These are phyloP conservation scores for Agrypnia vestita DNA, from an alignment of 1,140 invertebrate species.

Conservation along the genomic window DNA sequence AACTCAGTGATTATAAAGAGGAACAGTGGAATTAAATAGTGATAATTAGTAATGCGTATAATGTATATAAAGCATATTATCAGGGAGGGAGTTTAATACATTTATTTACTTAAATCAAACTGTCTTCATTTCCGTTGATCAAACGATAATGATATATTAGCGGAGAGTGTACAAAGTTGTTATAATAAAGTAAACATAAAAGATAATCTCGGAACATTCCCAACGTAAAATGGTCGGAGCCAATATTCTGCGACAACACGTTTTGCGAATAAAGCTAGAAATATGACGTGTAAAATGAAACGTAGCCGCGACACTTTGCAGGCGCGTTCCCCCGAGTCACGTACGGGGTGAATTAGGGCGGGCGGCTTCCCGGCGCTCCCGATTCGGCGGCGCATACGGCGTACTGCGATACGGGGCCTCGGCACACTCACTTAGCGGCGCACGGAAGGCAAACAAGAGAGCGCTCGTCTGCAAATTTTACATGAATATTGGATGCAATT, in stretches of 20 bases:
- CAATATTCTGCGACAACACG: background rate
- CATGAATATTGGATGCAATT: conserved; percentile 36
- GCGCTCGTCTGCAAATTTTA: conserved; percentile 25
- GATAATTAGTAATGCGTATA: no score
- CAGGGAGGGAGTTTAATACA: no score
- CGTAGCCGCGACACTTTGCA: conserved; percentile 4
- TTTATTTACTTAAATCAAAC: no score
- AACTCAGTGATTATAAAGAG: no score
- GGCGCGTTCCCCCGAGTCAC: conserved; percentile 18
- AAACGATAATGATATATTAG: no score
- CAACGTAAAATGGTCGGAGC: background rate
- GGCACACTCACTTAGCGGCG: conserved; percentile 31
- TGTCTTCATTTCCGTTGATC: no score
- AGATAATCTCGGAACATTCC: no score
- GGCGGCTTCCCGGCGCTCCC: conserved; percentile 23
- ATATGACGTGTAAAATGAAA: conserved; percentile 19
- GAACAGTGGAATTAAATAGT: no score
- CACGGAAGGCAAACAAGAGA: conserved; percentile 27
- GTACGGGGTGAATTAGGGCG: conserved; percentile 1
- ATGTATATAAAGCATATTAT: no score
- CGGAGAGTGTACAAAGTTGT: no score
- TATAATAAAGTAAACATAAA: no score
- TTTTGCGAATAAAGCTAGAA: conserved; percentile 9
- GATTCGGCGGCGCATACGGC: conserved; percentile 13
- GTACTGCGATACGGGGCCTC: background rate